Base-by-base conservation (phyloP, 30 jellyfish, hydroid and myxozoan genomes). In the Aurelia sp. region DNA sequence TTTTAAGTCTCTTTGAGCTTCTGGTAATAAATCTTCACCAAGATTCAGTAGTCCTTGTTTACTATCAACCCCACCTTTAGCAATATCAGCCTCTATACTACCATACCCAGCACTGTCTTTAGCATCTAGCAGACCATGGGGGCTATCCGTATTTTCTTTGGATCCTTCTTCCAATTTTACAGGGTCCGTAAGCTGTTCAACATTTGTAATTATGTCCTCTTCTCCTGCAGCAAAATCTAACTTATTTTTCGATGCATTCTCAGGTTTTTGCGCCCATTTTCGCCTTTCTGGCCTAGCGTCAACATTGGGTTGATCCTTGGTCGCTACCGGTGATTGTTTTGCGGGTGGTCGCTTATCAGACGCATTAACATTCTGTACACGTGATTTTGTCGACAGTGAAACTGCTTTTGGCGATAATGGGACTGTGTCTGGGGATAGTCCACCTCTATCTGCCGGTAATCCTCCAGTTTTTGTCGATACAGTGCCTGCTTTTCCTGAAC, bases 281-380 rank as follows among this genome's bases (percentile, higher is more conserved):
- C 79, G 66, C 47, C 73, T 35, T 21, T 40, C 64, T 31, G 55
- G 91, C 78, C 6, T 40, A 13, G 92, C 70, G 73, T 65, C 52
- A 50, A 86, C 74, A 47, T 64, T 52, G 21, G 35, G 78, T 44
- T 75, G 95, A 86, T 74, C 95, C 27, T 86, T 76, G 95, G 71
- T 75, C 86, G 20, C 71, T 6, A 40, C 95, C 30, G 89, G 89
- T 75, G 89, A 50, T 81, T 69, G 85, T 35, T 58, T 76, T 63
- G 89, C 89, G 55, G 55, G 55, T 11, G 95, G 89, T 66, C 20
- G 64, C 73, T 86, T 73, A 66, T 33, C 68, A 52, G 51, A 19
- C 19, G 64, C 73, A 60, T 22, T 67, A 70, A 13, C 71, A 23
- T 40, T 82, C 23, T 52, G 79, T 77, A 11, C 52, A 22, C 48